Conservation (phyloP, 2,888 invertebrate species). For the Kryphioiulus occultus region DNA sequence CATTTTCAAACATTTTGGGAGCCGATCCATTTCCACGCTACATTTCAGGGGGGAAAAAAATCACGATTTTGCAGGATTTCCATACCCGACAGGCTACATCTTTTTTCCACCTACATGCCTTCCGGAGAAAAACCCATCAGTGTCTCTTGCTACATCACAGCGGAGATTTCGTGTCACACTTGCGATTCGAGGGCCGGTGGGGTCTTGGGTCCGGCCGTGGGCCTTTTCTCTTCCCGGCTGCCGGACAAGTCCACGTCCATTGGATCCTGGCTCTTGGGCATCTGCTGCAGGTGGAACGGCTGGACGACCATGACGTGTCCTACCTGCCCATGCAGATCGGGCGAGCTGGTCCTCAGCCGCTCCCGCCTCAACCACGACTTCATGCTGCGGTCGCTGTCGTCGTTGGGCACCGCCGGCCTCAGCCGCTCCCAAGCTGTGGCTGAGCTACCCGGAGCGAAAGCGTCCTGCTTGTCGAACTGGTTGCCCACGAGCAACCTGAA, state of each 20-base stretch:
- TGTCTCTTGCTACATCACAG: not conserved
- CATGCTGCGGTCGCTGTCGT: slow-evolving; percentile 55
- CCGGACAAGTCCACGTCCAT: not conserved
- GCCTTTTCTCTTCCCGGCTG: slow-evolving; percentile 31
- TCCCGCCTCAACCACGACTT: slow-evolving; percentile 64
- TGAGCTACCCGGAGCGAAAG: slow-evolving; percentile 33
- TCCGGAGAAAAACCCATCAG: not conserved
- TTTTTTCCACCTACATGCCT: no score
- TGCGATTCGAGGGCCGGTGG: not conserved
- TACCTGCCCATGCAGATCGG: slow-evolving; percentile 64
- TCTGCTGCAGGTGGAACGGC: not conserved
- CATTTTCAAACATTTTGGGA: no score
- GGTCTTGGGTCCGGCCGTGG: not conserved
- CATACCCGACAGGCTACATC: no score
- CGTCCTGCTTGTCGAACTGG: slow-evolving; percentile 13
- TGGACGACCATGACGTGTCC: not conserved
- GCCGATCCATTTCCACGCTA: no score
- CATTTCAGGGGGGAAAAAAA: no score
- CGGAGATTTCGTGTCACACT: not conserved
- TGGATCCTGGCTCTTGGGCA: not conserved
- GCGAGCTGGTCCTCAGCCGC: slow-evolving; percentile 70
- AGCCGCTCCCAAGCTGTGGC: slow-evolving; percentile 63
- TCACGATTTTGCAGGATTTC: no score
- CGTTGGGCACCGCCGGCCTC: slow-evolving; percentile 49
- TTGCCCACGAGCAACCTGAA: slow-evolving; percentile 62